These are phyloP conservation scores for Nycticebus coucang DNA, from an alignment of 2,113 vertebrate genomes.

Conservation along the genomic window DNA sequence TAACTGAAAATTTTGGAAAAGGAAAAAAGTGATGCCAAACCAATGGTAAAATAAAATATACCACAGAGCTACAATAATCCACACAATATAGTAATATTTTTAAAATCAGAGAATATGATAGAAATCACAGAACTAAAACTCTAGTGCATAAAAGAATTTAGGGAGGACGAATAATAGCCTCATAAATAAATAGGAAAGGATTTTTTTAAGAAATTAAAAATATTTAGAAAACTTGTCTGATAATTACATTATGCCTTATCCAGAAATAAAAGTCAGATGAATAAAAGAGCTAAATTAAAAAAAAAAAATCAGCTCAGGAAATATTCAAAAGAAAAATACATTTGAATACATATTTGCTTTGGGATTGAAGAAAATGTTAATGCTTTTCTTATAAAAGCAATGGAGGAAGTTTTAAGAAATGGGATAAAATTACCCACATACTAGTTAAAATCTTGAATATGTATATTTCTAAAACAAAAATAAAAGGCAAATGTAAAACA, in stretches of 20 bases:
- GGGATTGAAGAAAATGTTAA: not conserved
- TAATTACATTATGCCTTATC: not conserved
- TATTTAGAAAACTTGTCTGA: not conserved
- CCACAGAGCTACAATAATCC: not conserved
- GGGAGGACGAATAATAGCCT: not conserved
- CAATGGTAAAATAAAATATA: not conserved
- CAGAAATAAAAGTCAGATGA: not conserved
- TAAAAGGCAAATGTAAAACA: slow-evolving; percentile 10
- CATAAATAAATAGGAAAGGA: not conserved
- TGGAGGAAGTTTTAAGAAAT: not conserved
- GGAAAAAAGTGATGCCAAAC: not conserved
- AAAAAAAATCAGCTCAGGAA: slow-evolving; percentile 13
- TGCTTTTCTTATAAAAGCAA: slow-evolving; percentile 13
- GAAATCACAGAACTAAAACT: not conserved
- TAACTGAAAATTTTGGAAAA: not conserved
- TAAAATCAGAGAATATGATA: not conserved
- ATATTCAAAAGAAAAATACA: not conserved
- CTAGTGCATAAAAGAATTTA: not conserved
- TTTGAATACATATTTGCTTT: not conserved
- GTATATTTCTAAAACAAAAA: not conserved
- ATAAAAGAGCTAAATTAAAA: not conserved
- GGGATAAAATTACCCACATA: not conserved
- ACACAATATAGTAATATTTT: not conserved
- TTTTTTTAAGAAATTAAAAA: not conserved
- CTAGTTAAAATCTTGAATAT: not conserved